Base-by-base conservation (phyloP, 2,888 invertebrate genomes). In the Morpho achilles region DNA sequence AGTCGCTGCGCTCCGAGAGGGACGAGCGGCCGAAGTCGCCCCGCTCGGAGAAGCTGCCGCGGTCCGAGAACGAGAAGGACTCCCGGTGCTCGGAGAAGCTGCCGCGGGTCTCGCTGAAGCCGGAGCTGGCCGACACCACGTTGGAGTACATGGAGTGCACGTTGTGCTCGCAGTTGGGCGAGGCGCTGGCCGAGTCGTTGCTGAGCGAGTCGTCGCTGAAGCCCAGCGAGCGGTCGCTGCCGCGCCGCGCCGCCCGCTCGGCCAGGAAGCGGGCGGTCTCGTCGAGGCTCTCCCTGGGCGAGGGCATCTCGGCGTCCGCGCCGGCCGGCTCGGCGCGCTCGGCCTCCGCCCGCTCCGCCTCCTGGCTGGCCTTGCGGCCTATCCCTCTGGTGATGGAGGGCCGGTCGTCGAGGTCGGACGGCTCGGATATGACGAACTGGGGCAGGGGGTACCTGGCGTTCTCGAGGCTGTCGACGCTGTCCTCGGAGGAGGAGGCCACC, bases 301-400 rank as follows among this genome's bases (percentile, higher is more conserved):
- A 82, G n/a, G 80, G 80, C 81, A 90, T 88, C 44, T 86, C 87
- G 0, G 83, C 62, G 39, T 88, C 87, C 7, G 76, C 80, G 4
- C 75, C 75, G 0, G 46, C 40, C 39, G 32, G n/a, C 5, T 53
- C 58, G 22, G 60, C 45, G 7, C 70, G 69, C 22, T 74, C 75
- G 3, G 70, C 62, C 42, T 79, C 76, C 47, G 60, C 71, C 39
- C 56, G 68, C n/a, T 93, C 93, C 1, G 88, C 91, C 64, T 94
- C 94, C 50, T 94, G 91, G 56, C 94, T 94, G 3, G 93, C 92
- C 68, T 94, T 94, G 48, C 94, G 86, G 0, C 95, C 95, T 39
- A 95, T 95, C 0, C 96, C 96, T 59, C 95, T 93, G 0, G 95
- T 96, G 59, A 96, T 96, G 0, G 96, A 96, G 0, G 96, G 96